phyloP scores from a whole-genome alignment of 1,140 invertebrate species.

The Lanistes nyassanus region DNA sequence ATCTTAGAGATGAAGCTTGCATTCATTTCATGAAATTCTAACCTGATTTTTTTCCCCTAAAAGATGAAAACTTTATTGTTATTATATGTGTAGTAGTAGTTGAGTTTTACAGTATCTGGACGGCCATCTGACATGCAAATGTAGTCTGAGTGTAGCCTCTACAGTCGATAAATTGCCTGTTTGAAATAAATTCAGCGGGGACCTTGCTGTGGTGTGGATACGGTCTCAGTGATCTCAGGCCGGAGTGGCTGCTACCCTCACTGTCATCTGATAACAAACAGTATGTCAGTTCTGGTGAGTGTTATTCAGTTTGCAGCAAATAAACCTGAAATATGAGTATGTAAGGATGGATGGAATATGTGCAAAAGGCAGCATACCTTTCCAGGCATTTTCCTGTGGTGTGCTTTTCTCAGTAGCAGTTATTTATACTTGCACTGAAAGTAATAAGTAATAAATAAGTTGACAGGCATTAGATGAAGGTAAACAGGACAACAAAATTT shows the following conservation, averaged over 20 bases:
- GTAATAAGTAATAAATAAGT: background rate
- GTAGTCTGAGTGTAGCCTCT: too few relatives aligned
- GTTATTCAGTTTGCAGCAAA: background rate
- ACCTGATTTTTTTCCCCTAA: background rate
- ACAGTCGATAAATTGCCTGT: too few relatives aligned
- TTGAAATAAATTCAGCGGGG: conserved; percentile 29
- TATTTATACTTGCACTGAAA: background rate
- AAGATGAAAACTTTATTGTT: background rate
- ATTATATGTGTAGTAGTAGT: too few relatives aligned
- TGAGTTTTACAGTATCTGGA: too few relatives aligned
- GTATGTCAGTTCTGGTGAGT: conserved; percentile 5
- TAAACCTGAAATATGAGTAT: background rate
- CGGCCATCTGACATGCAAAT: too few relatives aligned
- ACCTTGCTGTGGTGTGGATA: conserved; percentile 42
- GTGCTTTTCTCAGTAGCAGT: background rate
- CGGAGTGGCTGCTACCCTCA: conserved; percentile 45
- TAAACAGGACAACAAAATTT: background rate
- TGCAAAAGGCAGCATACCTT: too few relatives aligned
- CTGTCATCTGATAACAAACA: conserved; percentile 19
- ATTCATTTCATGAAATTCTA: background rate
- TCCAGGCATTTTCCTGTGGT: background rate
- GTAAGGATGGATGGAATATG: background rate
- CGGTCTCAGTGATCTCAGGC: conserved; percentile 38
- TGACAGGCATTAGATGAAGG: background rate
- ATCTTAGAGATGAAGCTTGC: too few relatives aligned